A percentile compares a stretch with the other conserved stretches of the same genome.
phyloP scores from a whole-genome alignment of 2,888 invertebrate genomes.

The Portevinia maculata region DNA sequence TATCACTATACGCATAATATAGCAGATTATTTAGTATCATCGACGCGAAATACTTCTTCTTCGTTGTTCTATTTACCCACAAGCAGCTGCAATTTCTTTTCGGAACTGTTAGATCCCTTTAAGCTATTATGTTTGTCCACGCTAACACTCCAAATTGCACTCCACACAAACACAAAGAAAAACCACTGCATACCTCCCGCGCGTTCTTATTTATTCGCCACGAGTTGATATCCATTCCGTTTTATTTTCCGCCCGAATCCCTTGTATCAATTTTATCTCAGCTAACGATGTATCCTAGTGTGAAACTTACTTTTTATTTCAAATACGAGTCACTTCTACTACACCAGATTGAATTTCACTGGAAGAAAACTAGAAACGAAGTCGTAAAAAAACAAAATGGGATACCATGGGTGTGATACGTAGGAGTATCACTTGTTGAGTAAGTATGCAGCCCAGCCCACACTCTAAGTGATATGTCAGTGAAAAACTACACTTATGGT shows the following conservation, averaged over 20 bases:
- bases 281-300: not conserved
- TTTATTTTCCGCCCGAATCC: slow-evolving; percentile 33
- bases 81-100: too few species aligned
- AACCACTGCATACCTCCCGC: not conserved
- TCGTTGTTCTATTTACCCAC: too few species aligned
- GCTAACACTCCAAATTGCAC: too few species aligned
- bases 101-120: too few species aligned
- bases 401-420: not conserved
- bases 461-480: not conserved
- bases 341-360: slow-evolving; percentile 35
- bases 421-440: slow-evolving; percentile 54
- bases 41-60: too few species aligned
- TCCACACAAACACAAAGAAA: too few species aligned
- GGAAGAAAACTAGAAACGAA: slow-evolving; percentile 19
- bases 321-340: not conserved
- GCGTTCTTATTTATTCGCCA: slow-evolving; percentile 13
- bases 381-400: slow-evolving; percentile 40
- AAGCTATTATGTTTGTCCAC: too few species aligned
- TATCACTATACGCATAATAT: too few species aligned
- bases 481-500: not conserved
- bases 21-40: too few species aligned
- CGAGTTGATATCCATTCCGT: slow-evolving; percentile 32
- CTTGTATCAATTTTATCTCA: slow-evolving; percentile 20
- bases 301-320: not conserved
- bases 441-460: slow-evolving; percentile 30